These are phyloP conservation scores for Odontocolon sp. DNA, from an alignment of 2,888 invertebrate genomes.

Conservation along the genomic window DNA sequence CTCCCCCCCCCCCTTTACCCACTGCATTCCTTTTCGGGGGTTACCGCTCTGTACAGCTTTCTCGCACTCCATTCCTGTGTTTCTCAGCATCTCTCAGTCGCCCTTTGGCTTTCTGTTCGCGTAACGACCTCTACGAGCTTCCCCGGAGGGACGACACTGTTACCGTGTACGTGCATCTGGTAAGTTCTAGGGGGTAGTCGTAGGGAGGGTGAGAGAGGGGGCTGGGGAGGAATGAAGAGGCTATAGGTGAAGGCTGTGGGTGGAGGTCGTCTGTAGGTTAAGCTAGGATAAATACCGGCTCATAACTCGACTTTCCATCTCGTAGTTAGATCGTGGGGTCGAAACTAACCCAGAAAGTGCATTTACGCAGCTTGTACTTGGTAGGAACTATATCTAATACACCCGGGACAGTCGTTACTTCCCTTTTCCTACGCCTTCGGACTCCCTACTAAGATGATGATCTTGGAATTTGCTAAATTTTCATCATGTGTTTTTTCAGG, in stretches of 20 bases:
- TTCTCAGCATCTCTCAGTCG: conserved; percentile 28
- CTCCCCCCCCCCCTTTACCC: conserved; percentile 20
- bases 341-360: conserved; percentile 12
- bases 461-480: conserved; percentile 11
- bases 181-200: conserved; percentile 30
- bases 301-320: conserved; percentile 61
- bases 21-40: conserved; percentile 27
- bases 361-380: conserved; percentile 16
- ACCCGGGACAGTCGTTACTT: neutral
- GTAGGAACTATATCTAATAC: conserved; percentile 12
- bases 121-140: conserved; percentile 50
- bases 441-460: neutral
- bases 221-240: too few species aligned
- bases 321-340: conserved; percentile 37
- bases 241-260: conserved; percentile 55
- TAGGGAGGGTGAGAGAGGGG: conserved; percentile 45
- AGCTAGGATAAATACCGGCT: conserved; percentile 72
- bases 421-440: neutral
- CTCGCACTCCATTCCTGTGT: conserved; percentile 23
- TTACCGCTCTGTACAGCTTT: conserved; percentile 18
- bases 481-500: neutral
- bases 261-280: conserved; percentile 68
- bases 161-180: conserved; percentile 28
- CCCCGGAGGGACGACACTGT: conserved; percentile 25
- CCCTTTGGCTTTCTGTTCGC: conserved; percentile 42